Percentiles rank a stretch among this genome's conserved stretches.
Conservation (phyloP, 1,140 invertebrate genomes). For the Drosophila eugracilis region DNA sequence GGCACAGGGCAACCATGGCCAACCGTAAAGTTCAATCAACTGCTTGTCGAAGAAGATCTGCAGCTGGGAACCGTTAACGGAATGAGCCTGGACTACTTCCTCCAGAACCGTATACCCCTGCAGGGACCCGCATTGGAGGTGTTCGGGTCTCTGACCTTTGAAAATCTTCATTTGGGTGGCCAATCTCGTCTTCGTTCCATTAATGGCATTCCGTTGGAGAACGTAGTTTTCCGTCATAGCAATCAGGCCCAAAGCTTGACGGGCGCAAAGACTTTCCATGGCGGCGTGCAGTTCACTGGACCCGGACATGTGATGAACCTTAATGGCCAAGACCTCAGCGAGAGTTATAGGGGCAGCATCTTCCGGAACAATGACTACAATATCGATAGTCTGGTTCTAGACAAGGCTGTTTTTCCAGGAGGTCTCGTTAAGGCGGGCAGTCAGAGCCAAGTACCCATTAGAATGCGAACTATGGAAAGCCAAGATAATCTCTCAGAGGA, state of each 20-base stretch:
- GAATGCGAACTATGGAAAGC: constrained; percentile 1
- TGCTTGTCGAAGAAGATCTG: constrained; percentile 39
- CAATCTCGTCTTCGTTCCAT: constrained; percentile 50
- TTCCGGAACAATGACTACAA: constrained; percentile 66
- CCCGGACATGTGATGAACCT: constrained; percentile 63
- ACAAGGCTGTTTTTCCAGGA: constrained; percentile 51
- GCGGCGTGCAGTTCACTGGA: constrained; percentile 50
- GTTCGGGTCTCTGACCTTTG: constrained; percentile 66
- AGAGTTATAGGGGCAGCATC: constrained; percentile 66
- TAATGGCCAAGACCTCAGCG: constrained; percentile 64
- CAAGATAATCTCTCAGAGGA: background rate
- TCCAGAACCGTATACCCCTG: constrained; percentile 61
- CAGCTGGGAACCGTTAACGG: constrained; percentile 51
- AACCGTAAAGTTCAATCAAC: constrained; percentile 12
- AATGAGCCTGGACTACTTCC: constrained; percentile 66
- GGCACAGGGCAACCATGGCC: constrained; percentile 37
- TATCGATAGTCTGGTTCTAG: constrained; percentile 71
- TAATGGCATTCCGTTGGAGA: constrained; percentile 61
- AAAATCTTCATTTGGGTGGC: constrained; percentile 57
- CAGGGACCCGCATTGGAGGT: constrained; percentile 53
- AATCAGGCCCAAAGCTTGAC: constrained; percentile 50
- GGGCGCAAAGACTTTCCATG: constrained; percentile 56
- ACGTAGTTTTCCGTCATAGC: constrained; percentile 52
- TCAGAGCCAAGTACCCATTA: background rate
- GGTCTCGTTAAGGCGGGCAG: constrained; percentile 34